A percentile compares a stretch with the other conserved stretches of the same genome.
Conservation (phyloP, 2,888 invertebrate species). For the Tipula helvola region DNA sequence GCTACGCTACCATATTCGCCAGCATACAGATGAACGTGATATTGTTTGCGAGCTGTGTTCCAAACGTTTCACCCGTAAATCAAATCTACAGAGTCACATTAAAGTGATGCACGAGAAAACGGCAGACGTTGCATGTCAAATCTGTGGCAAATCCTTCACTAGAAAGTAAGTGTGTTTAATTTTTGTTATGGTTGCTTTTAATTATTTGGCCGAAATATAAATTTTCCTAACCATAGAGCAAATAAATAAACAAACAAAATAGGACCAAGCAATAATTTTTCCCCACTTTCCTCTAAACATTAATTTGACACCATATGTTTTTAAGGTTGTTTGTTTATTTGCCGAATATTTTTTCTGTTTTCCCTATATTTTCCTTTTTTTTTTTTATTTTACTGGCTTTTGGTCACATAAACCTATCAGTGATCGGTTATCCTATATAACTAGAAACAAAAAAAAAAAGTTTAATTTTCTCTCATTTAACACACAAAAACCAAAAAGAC, state of each 20-base stretch:
- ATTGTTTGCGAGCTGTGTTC: constrained; percentile 51
- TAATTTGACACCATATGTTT: constrained; percentile 9
- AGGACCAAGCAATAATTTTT: background rate
- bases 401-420: constrained; percentile 11
- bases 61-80: constrained; percentile 51
- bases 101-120: constrained; percentile 38
- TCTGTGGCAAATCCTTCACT: constrained; percentile 37
- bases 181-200: background rate
- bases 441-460: background rate
- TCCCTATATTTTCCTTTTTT: background rate
- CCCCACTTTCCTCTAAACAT: background rate
- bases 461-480: constrained; percentile 4
- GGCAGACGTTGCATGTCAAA: constrained; percentile 26
- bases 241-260: background rate
- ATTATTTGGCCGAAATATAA: background rate
- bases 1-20: constrained; percentile 53
- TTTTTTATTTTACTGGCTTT: background rate
- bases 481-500: constrained; percentile 7
- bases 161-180: constrained; percentile 37
- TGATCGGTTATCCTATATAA: constrained; percentile 8
- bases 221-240: background rate
- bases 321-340: constrained; percentile 9
- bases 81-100: constrained; percentile 50
- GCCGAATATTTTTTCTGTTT: background rate
- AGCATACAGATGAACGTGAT: constrained; percentile 62